Conservation (phyloP, 2,888 invertebrate species). For the Heliconius ismenius region DNA sequence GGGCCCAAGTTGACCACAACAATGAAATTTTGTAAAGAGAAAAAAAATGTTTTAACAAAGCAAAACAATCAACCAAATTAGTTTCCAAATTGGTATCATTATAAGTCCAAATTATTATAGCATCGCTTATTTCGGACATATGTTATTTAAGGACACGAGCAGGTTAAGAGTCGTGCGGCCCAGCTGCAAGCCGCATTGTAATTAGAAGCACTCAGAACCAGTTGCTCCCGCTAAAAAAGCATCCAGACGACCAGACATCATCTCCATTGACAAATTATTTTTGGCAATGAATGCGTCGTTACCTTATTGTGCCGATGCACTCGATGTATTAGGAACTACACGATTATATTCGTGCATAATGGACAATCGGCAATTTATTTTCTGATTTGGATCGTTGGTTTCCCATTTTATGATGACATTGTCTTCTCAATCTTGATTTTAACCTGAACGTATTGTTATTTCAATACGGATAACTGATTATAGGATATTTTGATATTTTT, state of each 20-base stretch:
- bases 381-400: conserved; percentile 50
- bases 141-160: conserved; percentile 29
- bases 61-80: conserved; percentile 50
- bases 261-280: conserved; percentile 44
- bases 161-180: conserved; percentile 38
- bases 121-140: conserved; percentile 47
- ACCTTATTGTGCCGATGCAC: conserved; percentile 47
- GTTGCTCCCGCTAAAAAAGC: conserved; percentile 45
- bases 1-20: neutral
- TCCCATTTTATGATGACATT: conserved; percentile 47
- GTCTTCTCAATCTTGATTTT: conserved; percentile 38
- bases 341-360: conserved; percentile 52
- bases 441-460: conserved; percentile 20
- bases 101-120: conserved; percentile 48
- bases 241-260: conserved; percentile 42
- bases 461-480: neutral
- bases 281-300: conserved; percentile 46
- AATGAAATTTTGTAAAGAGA: too few relatives aligned
- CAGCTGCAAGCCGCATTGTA: conserved; percentile 47
- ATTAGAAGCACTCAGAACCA: conserved; percentile 49
- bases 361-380: conserved; percentile 46
- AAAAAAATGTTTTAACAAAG: conserved; percentile 45
- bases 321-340: conserved; percentile 50
- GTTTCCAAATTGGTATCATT: conserved; percentile 51
- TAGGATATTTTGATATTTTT: neutral